Evolutionary conservation across 2,113 vertebrate species (phyloP), one percentile per base, ranked within the genome.

Genomic region (Prolemur simus): DNA sequence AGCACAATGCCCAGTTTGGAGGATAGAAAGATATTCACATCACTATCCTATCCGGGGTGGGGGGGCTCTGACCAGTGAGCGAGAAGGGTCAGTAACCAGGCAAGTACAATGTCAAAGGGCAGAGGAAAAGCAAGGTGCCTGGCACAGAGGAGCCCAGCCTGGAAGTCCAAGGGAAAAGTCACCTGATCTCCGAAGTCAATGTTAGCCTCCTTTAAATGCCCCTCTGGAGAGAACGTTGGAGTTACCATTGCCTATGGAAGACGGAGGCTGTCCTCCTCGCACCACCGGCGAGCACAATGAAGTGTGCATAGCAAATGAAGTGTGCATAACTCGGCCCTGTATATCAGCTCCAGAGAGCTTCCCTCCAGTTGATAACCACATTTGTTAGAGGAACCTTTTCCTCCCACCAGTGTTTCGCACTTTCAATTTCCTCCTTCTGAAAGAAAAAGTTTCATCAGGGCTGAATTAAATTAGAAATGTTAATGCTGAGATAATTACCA

Each of bases 401-500:
- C 80, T 76, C 42, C n/a, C 34, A 2, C 52, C 11, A 81, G 13
- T 78, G 21, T 92, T 97, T 92, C 93, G 29, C 6, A 71, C n/a
- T 84, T 89, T 80, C 88, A 13, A 12, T 54, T 93, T 80, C 83
- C 54, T 96, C 32, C 87, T 88, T 97, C 64, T 88, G 49, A 92
- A 98, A 97, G 86, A 39, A 82, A 85, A 94, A 69, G 13, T 86
- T 86, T 90, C 97, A 89, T 97, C 42, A 15, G 96, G 47, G 92
- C 71, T 91, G 63, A 81, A 97, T 4, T 29, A 96, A 97, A 97
- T 96, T 81, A 97, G 56, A 89, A 96, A 76, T 81, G 87, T 39
- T 85, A 97, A 87, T 91, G 73, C 92, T 92, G 96, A 60, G 27
- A 87, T 97, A 92, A 97, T 94, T 96, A n/a, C 47, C 94, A 94